Conservation (phyloP, 1,140 invertebrate genomes). For the Papilio aristodemus region DNA sequence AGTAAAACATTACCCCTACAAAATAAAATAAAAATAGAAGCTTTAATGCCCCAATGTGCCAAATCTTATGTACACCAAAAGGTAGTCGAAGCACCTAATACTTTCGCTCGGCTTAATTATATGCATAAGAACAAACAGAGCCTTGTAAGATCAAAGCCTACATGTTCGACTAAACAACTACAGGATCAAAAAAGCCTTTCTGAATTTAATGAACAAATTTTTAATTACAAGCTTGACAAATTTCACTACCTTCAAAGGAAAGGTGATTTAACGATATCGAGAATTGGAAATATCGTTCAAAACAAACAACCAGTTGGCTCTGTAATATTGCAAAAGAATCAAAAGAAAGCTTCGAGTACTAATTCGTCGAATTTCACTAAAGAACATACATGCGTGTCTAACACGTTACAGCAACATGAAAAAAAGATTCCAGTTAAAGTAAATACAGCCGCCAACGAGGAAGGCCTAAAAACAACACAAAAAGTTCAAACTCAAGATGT, state of each 20-base stretch:
- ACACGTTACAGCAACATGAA: not conserved
- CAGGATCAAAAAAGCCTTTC: constrained; percentile 29
- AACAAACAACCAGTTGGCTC: constrained; percentile 22
- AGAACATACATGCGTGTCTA: constrained; percentile 1
- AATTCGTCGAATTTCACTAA: constrained; percentile 3
- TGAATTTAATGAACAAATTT: constrained; percentile 33
- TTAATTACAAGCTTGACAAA: constrained; percentile 39
- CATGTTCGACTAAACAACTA: constrained; percentile 33
- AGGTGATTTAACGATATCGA: constrained; percentile 45
- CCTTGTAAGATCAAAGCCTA: constrained; percentile 46
- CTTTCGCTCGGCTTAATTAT: constrained; percentile 70
- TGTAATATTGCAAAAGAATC: constrained; percentile 19
- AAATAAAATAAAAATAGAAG: constrained; percentile 39
- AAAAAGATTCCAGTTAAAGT: not conserved
- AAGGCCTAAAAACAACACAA: not conserved
- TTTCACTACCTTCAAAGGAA: constrained; percentile 42
- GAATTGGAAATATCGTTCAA: constrained; percentile 36
- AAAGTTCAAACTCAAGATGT: not conserved
- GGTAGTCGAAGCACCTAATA: constrained; percentile 62
- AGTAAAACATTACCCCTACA: constrained; percentile 16
- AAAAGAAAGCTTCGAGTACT: not conserved
- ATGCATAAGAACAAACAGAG: constrained; percentile 67
- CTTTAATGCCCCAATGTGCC: constrained; percentile 42
- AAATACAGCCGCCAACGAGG: not conserved
- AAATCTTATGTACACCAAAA: constrained; percentile 46